phyloP scores from a whole-genome alignment of 2,888 invertebrate species.

The Minunthozetes semirufus region DNA sequence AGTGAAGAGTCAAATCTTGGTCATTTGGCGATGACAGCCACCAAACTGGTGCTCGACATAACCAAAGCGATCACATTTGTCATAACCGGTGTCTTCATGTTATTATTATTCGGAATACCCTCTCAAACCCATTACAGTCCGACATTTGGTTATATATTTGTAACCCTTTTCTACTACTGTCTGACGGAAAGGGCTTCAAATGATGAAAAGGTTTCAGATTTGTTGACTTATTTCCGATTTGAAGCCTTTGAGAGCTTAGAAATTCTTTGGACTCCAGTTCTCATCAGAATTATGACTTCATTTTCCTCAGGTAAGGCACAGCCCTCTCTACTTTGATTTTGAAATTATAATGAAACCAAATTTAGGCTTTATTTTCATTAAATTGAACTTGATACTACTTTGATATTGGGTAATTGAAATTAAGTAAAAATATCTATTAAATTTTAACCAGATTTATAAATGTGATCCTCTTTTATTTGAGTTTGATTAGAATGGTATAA shows the following conservation, averaged over 20 bases:
- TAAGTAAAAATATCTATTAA: too few species aligned
- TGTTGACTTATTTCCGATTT: slow-evolving; percentile 57
- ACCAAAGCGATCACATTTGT: slow-evolving; percentile 72
- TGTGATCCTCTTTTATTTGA: too few species aligned
- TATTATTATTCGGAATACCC: slow-evolving; percentile 62
- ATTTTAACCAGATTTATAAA: too few species aligned
- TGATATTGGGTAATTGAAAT: too few species aligned
- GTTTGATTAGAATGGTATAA: too few species aligned
- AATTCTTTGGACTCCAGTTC: slow-evolving; percentile 61
- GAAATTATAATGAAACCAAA: not conserved
- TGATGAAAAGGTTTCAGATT: slow-evolving; percentile 59
- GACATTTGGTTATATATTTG: slow-evolving; percentile 49
- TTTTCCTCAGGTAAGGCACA: slow-evolving; percentile 34
- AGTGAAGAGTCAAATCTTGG: slow-evolving; percentile 65
- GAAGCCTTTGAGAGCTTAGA: slow-evolving; percentile 65
- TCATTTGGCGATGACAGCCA: slow-evolving; percentile 72
- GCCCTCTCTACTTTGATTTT: too few species aligned
- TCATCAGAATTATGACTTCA: slow-evolving; percentile 48
- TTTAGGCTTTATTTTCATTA: too few species aligned
- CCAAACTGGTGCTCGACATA: slow-evolving; percentile 72
- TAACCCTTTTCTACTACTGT: slow-evolving; percentile 63
- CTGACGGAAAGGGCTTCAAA: slow-evolving; percentile 60
- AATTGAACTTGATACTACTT: too few species aligned
- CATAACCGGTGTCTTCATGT: slow-evolving; percentile 67
- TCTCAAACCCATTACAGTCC: slow-evolving; percentile 70